phyloP scores from a whole-genome alignment of 2,797 vertebrate genomes.

The Knipowitschia caucasica region DNA sequence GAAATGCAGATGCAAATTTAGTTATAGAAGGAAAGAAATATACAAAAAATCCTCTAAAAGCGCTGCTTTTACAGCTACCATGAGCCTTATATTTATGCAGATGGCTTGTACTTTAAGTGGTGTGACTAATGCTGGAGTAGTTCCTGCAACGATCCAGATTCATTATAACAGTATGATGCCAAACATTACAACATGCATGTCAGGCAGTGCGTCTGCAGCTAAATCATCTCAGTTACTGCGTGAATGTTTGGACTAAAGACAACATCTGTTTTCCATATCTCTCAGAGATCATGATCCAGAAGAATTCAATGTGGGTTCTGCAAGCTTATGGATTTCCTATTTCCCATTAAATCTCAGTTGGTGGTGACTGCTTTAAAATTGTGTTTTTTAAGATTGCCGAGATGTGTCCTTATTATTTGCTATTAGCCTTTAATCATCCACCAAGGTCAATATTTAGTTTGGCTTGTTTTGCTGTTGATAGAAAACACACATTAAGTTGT shows the following conservation, averaged over 20 bases:
- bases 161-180: not conserved
- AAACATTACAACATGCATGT: not conserved
- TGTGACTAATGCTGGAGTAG: not conserved
- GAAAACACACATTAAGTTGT: too few species aligned
- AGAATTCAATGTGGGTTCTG: slow-evolving; percentile 40
- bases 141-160: not conserved
- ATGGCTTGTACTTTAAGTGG: not conserved
- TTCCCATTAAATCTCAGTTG: slow-evolving; percentile 60
- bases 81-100: not conserved
- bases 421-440: too few species aligned
- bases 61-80: too few species aligned
- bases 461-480: too few species aligned
- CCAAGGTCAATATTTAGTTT: too few species aligned
- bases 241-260: slow-evolving; percentile 19
- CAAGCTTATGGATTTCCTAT: slow-evolving; percentile 35
- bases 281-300: slow-evolving; percentile 31
- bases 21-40: too few species aligned
- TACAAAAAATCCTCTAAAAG: too few species aligned
- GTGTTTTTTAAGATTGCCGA: not conserved
- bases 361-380: not conserved
- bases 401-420: too few species aligned
- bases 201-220: not conserved
- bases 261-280: slow-evolving; percentile 64
- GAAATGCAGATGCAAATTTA: too few species aligned
- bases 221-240: slow-evolving; percentile 3